Base-by-base conservation (phyloP, 2,888 invertebrate genomes). In the Dasysyrphus tricinctus region DNA sequence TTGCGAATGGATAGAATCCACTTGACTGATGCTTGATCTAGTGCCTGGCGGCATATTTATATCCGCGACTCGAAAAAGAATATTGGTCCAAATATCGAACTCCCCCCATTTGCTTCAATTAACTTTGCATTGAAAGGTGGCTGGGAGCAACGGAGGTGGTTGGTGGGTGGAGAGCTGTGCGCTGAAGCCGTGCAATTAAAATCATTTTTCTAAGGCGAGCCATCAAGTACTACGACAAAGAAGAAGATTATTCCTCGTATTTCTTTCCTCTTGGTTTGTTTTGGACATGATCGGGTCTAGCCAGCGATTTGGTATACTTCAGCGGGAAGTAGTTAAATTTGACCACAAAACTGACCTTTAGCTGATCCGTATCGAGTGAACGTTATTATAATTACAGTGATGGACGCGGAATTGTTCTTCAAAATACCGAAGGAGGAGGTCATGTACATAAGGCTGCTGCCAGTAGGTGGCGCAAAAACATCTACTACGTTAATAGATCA, bases 321-420 rank as follows among this genome's bases (percentile, higher is more conserved):
- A 59, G 69, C 77, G 85, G 85, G 85, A 85, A 81, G 85, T 85
- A 78, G 67, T 85, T 80, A 78, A 85, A 39, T 78, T 78, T 81
- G 85, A 85, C 85, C 85, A 78, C 73, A 80, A 78, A 63, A 74
- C 49, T 70, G 85, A 85, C 85, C 85, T 85, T 85, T 85, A 85
- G 24, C 65, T 63, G 77, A 72, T 74, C 77, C 77, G 73, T 63
- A 42, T 37, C 49, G 69, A 80, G 77, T 80, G 74, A 85, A 63
- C 69, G 85, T 85, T 69, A 80, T 85, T 69, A 80, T 85, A 77
- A 74, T 54, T 54, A 34, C 29, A 29, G 16, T 14, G 56, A 59
- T 51, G 56, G 73, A 61, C 44, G 54, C 16, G n/a, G 65, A 72
- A 67, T 77, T 49, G 67, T 72, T 73, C 54, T 73, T n/a, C 42